Evolutionary conservation across 2,797 vertebrate species (phyloP), one percentile per base, ranked within the genome.

Genomic region (Gadopsis bispinosus): DNA sequence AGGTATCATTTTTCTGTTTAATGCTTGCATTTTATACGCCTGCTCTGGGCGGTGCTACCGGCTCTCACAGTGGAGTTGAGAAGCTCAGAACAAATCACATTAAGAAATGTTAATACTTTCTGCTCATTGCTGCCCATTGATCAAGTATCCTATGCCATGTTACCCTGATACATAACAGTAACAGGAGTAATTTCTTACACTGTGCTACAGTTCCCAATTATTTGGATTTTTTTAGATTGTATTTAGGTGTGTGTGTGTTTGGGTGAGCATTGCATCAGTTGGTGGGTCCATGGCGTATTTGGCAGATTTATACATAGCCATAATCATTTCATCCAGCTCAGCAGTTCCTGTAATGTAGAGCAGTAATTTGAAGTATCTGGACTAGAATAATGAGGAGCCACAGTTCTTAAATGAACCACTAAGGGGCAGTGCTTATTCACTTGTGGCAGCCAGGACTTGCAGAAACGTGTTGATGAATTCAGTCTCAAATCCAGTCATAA

Each of bases 371-470:
- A 56, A 51, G 0, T 5, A 11, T 55, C 2, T 16, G 6, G 1
- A 3, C 6, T 61, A 4, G 1, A 35, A 4, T 29, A 1, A 13
- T 13, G 3, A 26, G 7, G 11, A 66, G 12, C 3, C 39, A 54
- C 53, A 80, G n/a, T 47, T 56, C 3, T 41, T 6, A 5, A 29
- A 4, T 33, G 0, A 0, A 33, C 70, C 91, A 84, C 65, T 17
- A 31, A 87, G 51, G 73, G 69, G 59, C 85, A 91, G 51, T 79
- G 72, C 83, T 69, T 45, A 59, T 19, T 35, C 65, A 82, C 13
- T 3, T 3, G 48, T 48, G 3, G 16, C n/a, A 45, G 4, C 20
- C 22, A 54, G 13, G 6, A 17, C 20, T 14, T 14, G 9, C 20
- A 37, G 48, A 39, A 47, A 35, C 13, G 7, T 39, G 41, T 31